phyloP scores from a whole-genome alignment of 2,797 vertebrate genomes.

The Ctenochaetus hawaiiensis region DNA sequence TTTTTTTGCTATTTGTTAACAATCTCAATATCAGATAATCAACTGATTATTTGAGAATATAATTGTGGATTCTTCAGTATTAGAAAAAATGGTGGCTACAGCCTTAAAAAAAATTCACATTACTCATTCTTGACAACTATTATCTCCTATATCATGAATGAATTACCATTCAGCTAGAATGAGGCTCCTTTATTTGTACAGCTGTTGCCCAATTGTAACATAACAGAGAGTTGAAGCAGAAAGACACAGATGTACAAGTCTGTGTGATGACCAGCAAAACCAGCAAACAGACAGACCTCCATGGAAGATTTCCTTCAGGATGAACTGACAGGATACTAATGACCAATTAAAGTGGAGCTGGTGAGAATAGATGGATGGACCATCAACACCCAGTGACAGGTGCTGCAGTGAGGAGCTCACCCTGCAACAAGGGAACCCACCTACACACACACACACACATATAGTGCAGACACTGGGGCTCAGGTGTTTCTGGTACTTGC shows the following conservation, averaged over 20 bases:
- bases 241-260: slow-evolving; percentile 9
- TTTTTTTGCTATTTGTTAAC: background rate
- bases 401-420: slow-evolving; percentile 58
- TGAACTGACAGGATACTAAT: slow-evolving; percentile 49
- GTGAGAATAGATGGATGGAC: slow-evolving; percentile 60
- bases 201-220: background rate
- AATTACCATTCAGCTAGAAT: background rate
- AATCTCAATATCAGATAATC: background rate
- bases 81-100: background rate
- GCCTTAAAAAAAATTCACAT: background rate
- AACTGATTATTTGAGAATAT: background rate
- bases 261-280: slow-evolving; percentile 7
- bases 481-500: slow-evolving; percentile 77
- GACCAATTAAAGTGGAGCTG: slow-evolving; percentile 63
- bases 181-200: slow-evolving; percentile 4
- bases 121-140: background rate
- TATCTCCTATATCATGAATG: background rate
- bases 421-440: slow-evolving; percentile 60
- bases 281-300: slow-evolving; percentile 23
- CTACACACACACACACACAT: slow-evolving; percentile 34
- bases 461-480: slow-evolving; percentile 55
- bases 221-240: background rate
- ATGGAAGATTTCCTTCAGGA: slow-evolving; percentile 30
- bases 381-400: slow-evolving; percentile 69
- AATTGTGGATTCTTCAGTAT: background rate